Conservation (phyloP, 2,797 vertebrate species). For the Meda fulgida region DNA sequence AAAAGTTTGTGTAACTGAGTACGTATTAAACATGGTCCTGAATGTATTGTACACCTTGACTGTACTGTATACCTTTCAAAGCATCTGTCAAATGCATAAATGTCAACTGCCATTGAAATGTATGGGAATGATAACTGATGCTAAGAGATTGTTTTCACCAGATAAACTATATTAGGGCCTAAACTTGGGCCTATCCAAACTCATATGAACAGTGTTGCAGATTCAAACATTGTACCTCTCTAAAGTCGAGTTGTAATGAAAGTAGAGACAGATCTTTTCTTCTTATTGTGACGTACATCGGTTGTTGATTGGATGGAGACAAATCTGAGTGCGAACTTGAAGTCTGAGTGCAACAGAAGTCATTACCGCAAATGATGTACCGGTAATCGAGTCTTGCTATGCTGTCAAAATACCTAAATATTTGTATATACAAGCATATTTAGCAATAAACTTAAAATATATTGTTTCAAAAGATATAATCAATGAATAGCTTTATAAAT, state of each 20-base stretch:
- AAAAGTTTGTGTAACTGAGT: background rate
- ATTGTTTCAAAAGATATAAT: background rate
- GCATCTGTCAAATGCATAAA: slow-evolving; percentile 5
- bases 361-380: background rate
- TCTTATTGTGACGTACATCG: background rate
- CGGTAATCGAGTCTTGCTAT: background rate
- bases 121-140: background rate
- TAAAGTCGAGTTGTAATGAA: background rate
- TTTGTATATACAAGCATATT: background rate
- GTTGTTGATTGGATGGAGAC: background rate
- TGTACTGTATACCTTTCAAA: background rate
- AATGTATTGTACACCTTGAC: background rate
- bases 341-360: background rate
- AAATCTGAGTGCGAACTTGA: background rate
- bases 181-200: background rate
- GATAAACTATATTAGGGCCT: background rate
- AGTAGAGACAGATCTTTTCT: background rate
- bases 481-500: background rate
- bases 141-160: background rate
- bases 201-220: background rate
- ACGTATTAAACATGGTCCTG: background rate
- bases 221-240: background rate
- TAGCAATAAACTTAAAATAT: background rate
- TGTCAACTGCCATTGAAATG: slow-evolving; percentile 2
- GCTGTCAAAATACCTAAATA: background rate